Evolutionary conservation across 1,140 invertebrate genomes (phyloP).

Genomic region (Gonioctena quinquepunctata): DNA sequence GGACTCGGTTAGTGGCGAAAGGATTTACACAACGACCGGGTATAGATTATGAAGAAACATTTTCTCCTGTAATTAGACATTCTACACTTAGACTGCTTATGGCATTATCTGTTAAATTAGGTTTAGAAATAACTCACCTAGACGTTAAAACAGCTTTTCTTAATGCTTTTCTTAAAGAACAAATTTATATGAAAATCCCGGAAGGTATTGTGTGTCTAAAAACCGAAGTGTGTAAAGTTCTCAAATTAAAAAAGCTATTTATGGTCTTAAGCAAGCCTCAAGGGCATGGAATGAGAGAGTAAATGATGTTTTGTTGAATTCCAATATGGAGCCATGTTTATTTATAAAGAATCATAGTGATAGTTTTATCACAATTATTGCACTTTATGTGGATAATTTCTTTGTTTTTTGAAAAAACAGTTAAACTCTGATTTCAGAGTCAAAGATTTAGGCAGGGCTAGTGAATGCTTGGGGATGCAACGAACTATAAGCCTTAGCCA

Average conservation of each 20-base stretch:
- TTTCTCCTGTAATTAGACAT: conserved; percentile 30
- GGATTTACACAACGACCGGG: conserved; percentile 52
- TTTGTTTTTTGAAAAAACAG: conserved; percentile 43
- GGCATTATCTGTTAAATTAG: conserved; percentile 35
- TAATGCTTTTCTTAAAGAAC: conserved; percentile 24
- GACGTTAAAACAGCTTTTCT: conserved; percentile 52
- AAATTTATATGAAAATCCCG: conserved; percentile 41
- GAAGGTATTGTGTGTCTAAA: conserved; percentile 20
- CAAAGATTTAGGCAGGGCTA: conserved; percentile 31
- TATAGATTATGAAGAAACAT: conserved; percentile 37
- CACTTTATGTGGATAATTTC: conserved; percentile 53
- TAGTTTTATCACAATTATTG: conserved; percentile 38
- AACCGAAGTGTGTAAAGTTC: conserved; percentile 27
- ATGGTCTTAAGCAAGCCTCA: conserved; percentile 57
- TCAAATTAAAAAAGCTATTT: conserved; percentile 19
- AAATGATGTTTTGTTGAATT: conserved; percentile 47
- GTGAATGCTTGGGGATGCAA: conserved; percentile 35
- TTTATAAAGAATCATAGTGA: conserved; percentile 39
- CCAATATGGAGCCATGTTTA: conserved; percentile 48
- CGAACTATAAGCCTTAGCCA: conserved; percentile 21
- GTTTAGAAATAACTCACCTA: conserved; percentile 36
- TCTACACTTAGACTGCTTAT: conserved; percentile 31
- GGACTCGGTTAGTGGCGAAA: conserved; percentile 50
- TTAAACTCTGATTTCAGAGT: conserved; percentile 36
- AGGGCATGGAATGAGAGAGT: conserved; percentile 52